These are phyloP conservation scores for Maylandia zebra DNA, from an alignment of 2,113 vertebrate genomes.

Conservation along the genomic window DNA sequence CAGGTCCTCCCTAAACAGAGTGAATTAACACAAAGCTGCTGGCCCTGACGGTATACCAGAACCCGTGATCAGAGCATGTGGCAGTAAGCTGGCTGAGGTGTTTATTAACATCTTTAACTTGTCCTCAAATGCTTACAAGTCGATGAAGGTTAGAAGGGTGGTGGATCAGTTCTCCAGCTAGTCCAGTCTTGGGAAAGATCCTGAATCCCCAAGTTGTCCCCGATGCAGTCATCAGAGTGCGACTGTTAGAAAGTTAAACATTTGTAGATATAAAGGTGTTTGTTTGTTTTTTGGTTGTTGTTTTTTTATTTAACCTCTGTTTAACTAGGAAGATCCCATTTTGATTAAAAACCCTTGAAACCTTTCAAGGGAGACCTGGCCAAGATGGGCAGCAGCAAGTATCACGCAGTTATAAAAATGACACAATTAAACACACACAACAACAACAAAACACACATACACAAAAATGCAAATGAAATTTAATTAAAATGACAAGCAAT, in stretches of 20 bases:
- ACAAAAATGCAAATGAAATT: background rate
- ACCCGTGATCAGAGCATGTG: background rate
- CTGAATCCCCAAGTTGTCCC: background rate
- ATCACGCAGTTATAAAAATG: background rate
- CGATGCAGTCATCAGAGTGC: rapidly evolving
- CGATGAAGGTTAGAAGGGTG: background rate
- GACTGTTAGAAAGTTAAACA: background rate
- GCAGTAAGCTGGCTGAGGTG: background rate
- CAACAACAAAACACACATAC: background rate
- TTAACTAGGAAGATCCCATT: background rate
- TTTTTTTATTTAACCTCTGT: background rate
- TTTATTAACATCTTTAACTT: background rate
- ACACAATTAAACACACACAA: background rate
- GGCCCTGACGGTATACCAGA: background rate
- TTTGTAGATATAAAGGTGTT: background rate
- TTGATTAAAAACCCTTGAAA: background rate
- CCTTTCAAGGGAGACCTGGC: background rate
- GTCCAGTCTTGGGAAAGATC: background rate
- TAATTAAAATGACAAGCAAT: background rate
- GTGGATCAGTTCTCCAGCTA: background rate
- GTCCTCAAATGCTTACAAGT: background rate
- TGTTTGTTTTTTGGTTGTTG: rapidly evolving
- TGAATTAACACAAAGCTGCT: background rate
- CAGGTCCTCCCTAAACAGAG: background rate
- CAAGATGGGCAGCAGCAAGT: background rate